Base-by-base conservation (phyloP, 2,888 invertebrate species). In the Tetragnatha montana region DNA sequence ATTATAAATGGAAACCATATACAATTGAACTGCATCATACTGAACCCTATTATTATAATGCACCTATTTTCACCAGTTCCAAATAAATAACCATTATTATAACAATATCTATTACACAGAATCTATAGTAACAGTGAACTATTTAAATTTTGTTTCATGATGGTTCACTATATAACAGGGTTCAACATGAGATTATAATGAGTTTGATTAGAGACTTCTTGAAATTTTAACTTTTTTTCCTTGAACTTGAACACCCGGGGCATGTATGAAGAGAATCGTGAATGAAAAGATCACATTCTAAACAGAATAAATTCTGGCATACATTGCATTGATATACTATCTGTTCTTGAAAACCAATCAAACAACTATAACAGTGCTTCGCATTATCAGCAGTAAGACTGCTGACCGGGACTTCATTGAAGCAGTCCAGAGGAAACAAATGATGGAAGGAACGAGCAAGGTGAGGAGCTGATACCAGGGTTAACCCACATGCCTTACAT, bases 381-480 rank as follows among this genome's bases (percentile, higher is more conserved):
- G 21, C 75, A 60, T 4, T 8, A 10, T 80, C 81, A 17, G 47
- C 4, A 51, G 78, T 50, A 47, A 91, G 68, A 74, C 21, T 90
- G 96, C 95, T 92, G 97, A 97, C n/a, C 95, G 51, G 22, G 60
- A 96, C 92, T 94, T 99, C 98, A 83, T 95, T 95, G 93, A 97
- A 99, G 81, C 96, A 95, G 75, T 96, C 96, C 79, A 98, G 96
- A 0, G 99, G 99, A 93, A 99, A 98, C 91, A 99, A 95, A 94
- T 99, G 99, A 93, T 99, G 99, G 94, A 99, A 99, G 0, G 99
- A 98, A 91, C 99, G 95, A 4, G 99, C 99, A 81, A 99, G 95
- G 94, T 99, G 99, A 35, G 99, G 99, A 0, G 99, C 99, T 0
- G 99, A 98, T 17, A 99, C 99, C 79, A 99, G 94, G 7, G 98